Base-by-base conservation (phyloP, 2,113 vertebrate species). In the Lonchura striata region DNA sequence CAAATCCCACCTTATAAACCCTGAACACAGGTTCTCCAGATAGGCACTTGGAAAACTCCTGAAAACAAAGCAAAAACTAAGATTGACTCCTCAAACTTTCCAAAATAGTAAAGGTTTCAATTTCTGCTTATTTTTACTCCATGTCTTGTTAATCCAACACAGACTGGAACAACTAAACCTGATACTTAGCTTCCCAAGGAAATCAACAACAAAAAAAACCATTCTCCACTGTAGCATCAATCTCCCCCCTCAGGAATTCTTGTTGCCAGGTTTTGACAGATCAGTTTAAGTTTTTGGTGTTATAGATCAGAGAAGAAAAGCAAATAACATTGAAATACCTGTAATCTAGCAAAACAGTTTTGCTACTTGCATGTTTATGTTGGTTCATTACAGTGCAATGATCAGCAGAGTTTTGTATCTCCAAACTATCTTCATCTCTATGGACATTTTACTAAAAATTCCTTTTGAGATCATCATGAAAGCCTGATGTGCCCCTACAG, bases 321-420 rank as follows among this genome's bases (percentile, higher is more conserved):
- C 24, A 90, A 71, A 30, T 7, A 50, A 6, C 30, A 53, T 24
- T 1, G 5, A 42, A 61, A 63, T 27, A 35, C 8, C 18, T 22
- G 5, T 41, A 61, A 77, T 31, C 24, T 6, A 59, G 8, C 42
- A 77, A 70, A 93, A 54, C 0, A 64, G 6, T 27, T 64, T 46
- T 80, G 11, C 28, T 82, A 13, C 28, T 35, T 41, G 13, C 47
- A 35, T 1, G 6, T 42, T 82, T 59, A 44, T 1, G 2, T 35
- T n/a, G 27, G 12, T 54, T 71, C 50, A 23, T 35, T 31, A 28
- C 11, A 61, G 8, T 7, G 11, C 27, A 79, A 56, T 0, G 0
- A 63, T 41, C 15, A 84, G 16, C 6, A 2, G 28, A 59, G 39
- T 30, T 90, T 52, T 31, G 4, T 20, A 31, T 47, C 56, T 18